These are phyloP conservation scores for Drosophila monieri DNA, from an alignment of 2,888 invertebrate species.

Conservation along the genomic window DNA sequence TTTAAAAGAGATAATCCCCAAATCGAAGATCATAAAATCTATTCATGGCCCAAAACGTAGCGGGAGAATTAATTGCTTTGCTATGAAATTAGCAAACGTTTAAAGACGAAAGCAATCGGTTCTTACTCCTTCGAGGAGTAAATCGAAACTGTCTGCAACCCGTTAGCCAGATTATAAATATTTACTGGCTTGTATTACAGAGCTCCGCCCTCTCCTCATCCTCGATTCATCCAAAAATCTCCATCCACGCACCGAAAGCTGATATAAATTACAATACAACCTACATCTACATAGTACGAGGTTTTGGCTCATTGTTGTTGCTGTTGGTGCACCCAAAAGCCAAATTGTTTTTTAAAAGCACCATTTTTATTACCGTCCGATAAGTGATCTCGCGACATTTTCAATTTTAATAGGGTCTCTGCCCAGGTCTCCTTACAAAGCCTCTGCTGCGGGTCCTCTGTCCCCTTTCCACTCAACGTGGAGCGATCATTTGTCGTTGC, in stretches of 20 bases:
- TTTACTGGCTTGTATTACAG: conserved; percentile 38
- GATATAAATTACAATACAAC: conserved; percentile 72
- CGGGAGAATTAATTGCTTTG: conserved; percentile 3
- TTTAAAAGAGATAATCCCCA: not conserved
- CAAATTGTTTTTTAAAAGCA: conserved; percentile 82
- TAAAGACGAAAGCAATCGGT: not conserved
- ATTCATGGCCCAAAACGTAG: not conserved
- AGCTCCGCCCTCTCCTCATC: not conserved
- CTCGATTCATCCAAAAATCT: not conserved
- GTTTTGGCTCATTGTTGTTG: conserved; percentile 27
- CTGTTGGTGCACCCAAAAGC: conserved; percentile 68
- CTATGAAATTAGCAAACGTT: conserved; percentile 10
- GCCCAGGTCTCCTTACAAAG: conserved; percentile 45
- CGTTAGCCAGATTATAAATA: conserved; percentile 44
- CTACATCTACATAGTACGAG: conserved; percentile 44
- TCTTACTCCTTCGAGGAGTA: conserved; percentile 10
- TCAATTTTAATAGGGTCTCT: conserved; percentile 80
- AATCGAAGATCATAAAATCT: not conserved
- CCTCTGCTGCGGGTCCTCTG: conserved; percentile 37
- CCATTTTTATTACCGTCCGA: conserved; percentile 80
- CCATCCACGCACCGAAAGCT: conserved; percentile 56
- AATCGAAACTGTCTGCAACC: conserved; percentile 36
- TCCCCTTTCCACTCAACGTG: conserved; percentile 37
- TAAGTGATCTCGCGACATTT: conserved; percentile 81
- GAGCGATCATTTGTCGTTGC: conserved; percentile 79